phyloP scores from a whole-genome alignment of 2,113 vertebrate genomes.

The Xiphophorus maculatus region DNA sequence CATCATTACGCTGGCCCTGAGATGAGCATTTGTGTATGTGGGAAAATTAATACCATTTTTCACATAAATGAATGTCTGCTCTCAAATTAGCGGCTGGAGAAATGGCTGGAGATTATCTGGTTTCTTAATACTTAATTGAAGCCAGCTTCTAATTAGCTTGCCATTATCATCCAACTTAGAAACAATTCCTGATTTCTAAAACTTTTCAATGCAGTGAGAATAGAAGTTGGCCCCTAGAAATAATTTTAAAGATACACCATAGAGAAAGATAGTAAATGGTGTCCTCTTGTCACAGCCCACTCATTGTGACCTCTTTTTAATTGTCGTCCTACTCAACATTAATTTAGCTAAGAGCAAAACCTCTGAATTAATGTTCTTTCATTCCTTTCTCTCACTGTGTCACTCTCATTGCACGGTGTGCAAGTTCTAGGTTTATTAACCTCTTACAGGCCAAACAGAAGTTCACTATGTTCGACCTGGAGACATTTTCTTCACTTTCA shows the following conservation, averaged over 20 bases:
- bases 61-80: constrained; percentile 73
- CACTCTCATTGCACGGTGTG: constrained; percentile 63
- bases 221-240: constrained; percentile 58
- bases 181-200: constrained; percentile 68
- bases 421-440: constrained; percentile 49
- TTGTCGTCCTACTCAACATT: constrained; percentile 68
- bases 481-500: constrained; percentile 51
- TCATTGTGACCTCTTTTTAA: constrained; percentile 69
- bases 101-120: constrained; percentile 71
- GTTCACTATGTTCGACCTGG: constrained; percentile 42
- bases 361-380: constrained; percentile 63
- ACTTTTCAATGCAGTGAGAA: constrained; percentile 59
- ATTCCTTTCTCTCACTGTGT: constrained; percentile 50
- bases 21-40: constrained; percentile 71
- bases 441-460: constrained; percentile 49
- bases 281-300: constrained; percentile 67
- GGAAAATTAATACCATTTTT: constrained; percentile 74
- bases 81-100: constrained; percentile 74
- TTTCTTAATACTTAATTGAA: constrained; percentile 78
- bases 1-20: constrained; percentile 46
- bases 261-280: constrained; percentile 64
- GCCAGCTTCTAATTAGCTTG: constrained; percentile 73
- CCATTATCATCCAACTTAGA: constrained; percentile 70
- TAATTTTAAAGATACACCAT: constrained; percentile 60
- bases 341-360: constrained; percentile 70